Percentiles rank a stretch among this genome's conserved stretches.
These are phyloP conservation scores for Podargus strigoides DNA, from an alignment of 2,797 vertebrate genomes.

Conservation along the genomic window DNA sequence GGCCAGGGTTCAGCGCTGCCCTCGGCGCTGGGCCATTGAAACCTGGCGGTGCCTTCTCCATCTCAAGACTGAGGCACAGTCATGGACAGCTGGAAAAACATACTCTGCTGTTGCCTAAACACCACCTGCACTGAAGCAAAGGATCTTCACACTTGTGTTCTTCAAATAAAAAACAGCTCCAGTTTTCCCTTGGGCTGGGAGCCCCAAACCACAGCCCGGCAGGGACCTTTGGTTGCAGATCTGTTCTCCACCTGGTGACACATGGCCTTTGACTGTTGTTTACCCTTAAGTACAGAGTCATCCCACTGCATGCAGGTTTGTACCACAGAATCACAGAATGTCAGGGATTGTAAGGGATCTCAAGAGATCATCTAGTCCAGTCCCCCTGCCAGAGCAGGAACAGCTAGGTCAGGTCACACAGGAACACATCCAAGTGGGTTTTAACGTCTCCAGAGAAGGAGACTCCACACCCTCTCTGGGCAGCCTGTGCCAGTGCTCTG, in stretches of 20 bases:
- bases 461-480: too few species aligned
- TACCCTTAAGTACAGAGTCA: not conserved
- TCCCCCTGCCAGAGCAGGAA: too few species aligned
- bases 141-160: not conserved
- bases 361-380: too few species aligned
- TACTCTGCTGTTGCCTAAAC: not conserved
- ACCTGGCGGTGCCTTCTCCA: not conserved
- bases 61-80: not conserved
- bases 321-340: too few species aligned
- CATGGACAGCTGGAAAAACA: conserved; percentile 47
- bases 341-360: too few species aligned
- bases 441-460: too few species aligned
- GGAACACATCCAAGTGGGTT: too few species aligned
- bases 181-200: not conserved
- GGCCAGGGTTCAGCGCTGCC: not conserved
- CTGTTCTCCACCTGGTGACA: not conserved
- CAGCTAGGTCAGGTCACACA: too few species aligned
- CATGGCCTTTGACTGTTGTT: not conserved
- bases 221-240: not conserved
- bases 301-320: not conserved
- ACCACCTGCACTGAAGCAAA: not conserved
- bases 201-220: not conserved
- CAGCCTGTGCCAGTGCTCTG: too few species aligned
- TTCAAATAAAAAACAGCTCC: conserved; percentile 19
- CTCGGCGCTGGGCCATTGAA: not conserved